phyloP scores from a whole-genome alignment of 2,888 invertebrate species.

The Conops quadrifasciatus region DNA sequence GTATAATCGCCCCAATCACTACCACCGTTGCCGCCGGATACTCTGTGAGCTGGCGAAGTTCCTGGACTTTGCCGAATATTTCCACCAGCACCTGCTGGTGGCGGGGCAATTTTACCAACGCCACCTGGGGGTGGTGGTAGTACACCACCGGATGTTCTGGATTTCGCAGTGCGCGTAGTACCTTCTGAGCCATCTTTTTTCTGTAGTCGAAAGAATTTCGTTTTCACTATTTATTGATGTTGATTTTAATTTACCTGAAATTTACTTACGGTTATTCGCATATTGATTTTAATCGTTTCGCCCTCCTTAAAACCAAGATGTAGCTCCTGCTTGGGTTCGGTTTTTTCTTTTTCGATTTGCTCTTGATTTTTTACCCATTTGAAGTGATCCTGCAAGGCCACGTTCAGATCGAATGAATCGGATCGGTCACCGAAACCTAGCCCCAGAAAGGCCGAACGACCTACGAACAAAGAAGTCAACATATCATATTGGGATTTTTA shows the following conservation, averaged over 20 bases:
- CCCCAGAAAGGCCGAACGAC: constrained; percentile 92
- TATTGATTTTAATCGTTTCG: constrained; percentile 98
- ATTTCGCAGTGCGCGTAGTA: constrained; percentile 71
- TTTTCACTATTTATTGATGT: constrained; percentile 13
- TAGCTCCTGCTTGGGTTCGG: constrained; percentile 79
- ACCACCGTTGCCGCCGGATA: constrained; percentile 64
- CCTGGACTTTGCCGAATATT: constrained; percentile 60
- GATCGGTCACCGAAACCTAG: constrained; percentile 97
- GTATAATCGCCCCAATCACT: constrained; percentile 84
- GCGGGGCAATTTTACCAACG: constrained; percentile 73
- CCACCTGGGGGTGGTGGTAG: constrained; percentile 89
- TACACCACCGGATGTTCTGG: constrained; percentile 70
- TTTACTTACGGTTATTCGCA: constrained; percentile 86
- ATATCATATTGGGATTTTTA: neutral
- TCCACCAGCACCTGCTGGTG: constrained; percentile 68
- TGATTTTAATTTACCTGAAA: neutral
- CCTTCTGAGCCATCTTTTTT: constrained; percentile 88
- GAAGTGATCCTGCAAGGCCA: constrained; percentile 97
- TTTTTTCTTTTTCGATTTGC: constrained; percentile 82
- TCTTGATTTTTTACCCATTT: constrained; percentile 89
- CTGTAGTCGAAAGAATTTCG: constrained; percentile 65
- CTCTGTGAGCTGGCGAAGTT: constrained; percentile 79
- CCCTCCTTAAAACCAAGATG: constrained; percentile 99
- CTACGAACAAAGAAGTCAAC: constrained; percentile 61
- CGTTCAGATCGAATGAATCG: constrained; percentile 98